Conservation (phyloP, 2,888 invertebrate species). For the Chrysolina haemoptera region DNA sequence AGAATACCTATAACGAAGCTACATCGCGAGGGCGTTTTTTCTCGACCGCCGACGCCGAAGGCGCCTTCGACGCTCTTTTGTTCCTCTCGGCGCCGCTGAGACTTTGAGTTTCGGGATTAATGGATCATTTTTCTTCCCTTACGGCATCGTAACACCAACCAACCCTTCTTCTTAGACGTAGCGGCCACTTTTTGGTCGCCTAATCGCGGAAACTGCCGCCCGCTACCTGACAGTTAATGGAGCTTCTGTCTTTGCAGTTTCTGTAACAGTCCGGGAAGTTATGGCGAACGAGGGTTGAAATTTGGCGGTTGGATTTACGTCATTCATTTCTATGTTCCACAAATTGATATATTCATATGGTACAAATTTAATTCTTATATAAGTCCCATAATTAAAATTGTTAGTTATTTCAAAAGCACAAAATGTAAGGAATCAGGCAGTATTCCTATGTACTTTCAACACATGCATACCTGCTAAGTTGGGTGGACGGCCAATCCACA, state of each 20-base stretch:
- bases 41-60: conserved; percentile 37
- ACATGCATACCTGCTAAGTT: too few species aligned
- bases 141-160: conserved; percentile 45
- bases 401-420: too few species aligned
- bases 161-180: conserved; percentile 32
- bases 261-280: conserved; percentile 22
- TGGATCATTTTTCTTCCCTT: conserved; percentile 83
- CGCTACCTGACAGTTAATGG: conserved; percentile 38
- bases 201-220: conserved; percentile 28
- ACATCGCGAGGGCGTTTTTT: conserved; percentile 38
- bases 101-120: conserved; percentile 85
- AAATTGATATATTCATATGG: too few species aligned
- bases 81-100: conserved; percentile 78
- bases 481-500: too few species aligned
- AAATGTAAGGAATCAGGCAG: too few species aligned
- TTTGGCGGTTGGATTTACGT: neutral
- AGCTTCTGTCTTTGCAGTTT: neutral
- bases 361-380: too few species aligned
- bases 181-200: conserved; percentile 28
- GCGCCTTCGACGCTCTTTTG: conserved; percentile 33
- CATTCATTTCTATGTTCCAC: neutral
- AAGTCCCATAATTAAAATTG: too few species aligned
- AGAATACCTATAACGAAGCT: conserved; percentile 17
- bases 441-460: too few species aligned
- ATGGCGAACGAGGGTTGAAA: neutral